phyloP scores from a whole-genome alignment of 2,888 invertebrate genomes.

The Clunio marinus region DNA sequence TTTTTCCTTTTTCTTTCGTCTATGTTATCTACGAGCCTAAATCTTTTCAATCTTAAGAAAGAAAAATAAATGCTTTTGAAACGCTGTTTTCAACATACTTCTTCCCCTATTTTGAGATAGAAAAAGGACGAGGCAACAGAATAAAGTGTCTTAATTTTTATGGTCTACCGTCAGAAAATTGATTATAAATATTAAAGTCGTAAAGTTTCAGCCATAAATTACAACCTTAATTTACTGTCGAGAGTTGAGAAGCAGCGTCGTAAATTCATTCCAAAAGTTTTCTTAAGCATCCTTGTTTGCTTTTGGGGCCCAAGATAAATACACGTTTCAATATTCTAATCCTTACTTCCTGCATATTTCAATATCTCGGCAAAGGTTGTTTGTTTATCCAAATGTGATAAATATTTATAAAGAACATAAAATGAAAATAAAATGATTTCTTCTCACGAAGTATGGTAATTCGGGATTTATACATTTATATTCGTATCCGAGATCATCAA shows the following conservation, averaged over 20 bases:
- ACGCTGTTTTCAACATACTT: too few relatives aligned
- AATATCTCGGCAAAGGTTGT: not conserved
- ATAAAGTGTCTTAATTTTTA: too few relatives aligned
- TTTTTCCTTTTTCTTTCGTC: not conserved
- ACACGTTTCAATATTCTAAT: constrained; percentile 1
- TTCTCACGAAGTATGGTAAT: not conserved
- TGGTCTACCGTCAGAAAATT: too few relatives aligned
- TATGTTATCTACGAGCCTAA: not conserved
- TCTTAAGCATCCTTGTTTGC: too few relatives aligned
- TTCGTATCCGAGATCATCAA: not conserved
- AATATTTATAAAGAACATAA: constrained; percentile 7
- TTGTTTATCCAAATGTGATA: not conserved
- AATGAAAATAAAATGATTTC: not conserved
- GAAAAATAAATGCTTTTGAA: too few relatives aligned
- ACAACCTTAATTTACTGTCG: constrained; percentile 3
- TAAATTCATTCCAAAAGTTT: not conserved
- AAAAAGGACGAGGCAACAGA: too few relatives aligned
- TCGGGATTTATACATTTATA: constrained; percentile 8
- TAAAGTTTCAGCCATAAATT: not conserved
- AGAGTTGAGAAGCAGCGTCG: too few relatives aligned
- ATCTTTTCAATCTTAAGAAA: not conserved
- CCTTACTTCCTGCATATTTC: not conserved
- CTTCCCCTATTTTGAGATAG: too few relatives aligned
- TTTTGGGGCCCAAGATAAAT: not conserved
- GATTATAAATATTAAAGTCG: too few relatives aligned